These are phyloP conservation scores for Drosophila eugracilis DNA, from an alignment of 1,140 invertebrate genomes.

Conservation along the genomic window DNA sequence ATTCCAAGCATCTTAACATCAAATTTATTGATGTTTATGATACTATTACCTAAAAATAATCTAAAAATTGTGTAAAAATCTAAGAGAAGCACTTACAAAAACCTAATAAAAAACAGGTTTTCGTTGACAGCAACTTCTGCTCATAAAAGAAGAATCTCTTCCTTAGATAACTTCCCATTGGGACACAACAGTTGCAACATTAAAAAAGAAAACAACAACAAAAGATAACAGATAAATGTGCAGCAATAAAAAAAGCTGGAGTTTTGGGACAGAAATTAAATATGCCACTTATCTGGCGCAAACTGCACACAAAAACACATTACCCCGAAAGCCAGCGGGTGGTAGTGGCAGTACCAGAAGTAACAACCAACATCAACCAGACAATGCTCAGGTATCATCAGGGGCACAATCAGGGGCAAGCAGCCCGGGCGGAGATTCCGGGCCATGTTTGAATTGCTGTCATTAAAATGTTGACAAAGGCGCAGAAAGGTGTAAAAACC, in stretches of 20 bases:
- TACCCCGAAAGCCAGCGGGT: slow-evolving; percentile 25
- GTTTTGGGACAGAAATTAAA: slow-evolving; percentile 65
- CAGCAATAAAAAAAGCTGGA: slow-evolving; percentile 72
- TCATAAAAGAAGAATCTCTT: no score
- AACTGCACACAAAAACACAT: slow-evolving; percentile 64
- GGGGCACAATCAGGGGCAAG: slow-evolving; percentile 66
- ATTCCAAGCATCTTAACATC: no score
- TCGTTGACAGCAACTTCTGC: no score
- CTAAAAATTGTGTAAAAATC: no score
- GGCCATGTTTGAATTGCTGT: slow-evolving; percentile 79
- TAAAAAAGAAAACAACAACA: slow-evolving; percentile 75
- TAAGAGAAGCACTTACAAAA: no score
- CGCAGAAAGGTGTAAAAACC: slow-evolving; percentile 79
- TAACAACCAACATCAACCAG: slow-evolving; percentile 12
- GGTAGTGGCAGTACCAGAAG: not conserved
- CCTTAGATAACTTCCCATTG: slow-evolving; percentile 1
- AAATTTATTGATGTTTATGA: no score
- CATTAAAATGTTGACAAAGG: slow-evolving; percentile 84
- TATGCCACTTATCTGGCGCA: slow-evolving; percentile 72
- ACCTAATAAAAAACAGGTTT: no score
- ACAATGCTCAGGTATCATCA: slow-evolving; percentile 75
- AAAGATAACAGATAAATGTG: slow-evolving; percentile 75
- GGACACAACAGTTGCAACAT: slow-evolving; percentile 61
- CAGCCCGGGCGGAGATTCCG: slow-evolving; percentile 28
- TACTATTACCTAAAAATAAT: no score